These are phyloP conservation scores for Nyctereutes procyonoides DNA, from an alignment of 2,113 vertebrate species.

Conservation along the genomic window DNA sequence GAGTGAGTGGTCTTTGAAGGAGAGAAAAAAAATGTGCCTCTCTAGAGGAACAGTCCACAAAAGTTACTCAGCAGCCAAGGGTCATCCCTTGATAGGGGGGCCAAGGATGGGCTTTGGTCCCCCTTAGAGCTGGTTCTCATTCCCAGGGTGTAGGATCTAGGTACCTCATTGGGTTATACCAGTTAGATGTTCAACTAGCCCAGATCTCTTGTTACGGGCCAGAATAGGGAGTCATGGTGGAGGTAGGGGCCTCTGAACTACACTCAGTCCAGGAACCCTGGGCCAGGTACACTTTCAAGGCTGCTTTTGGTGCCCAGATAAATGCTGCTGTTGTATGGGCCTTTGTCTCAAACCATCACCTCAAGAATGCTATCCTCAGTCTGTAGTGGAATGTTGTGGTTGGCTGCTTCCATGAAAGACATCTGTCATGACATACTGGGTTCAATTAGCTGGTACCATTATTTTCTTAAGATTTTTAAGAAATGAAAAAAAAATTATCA, in stretches of 20 bases:
- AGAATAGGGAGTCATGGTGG: too few relatives aligned
- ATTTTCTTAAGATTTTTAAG: slow-evolving; percentile 14
- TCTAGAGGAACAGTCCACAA: neutral
- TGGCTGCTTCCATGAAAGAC: neutral
- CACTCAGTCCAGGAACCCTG: neutral
- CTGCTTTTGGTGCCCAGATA: neutral
- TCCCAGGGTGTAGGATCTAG: neutral
- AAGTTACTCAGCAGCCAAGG: too few relatives aligned
- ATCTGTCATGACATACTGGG: neutral
- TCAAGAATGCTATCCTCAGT: neutral
- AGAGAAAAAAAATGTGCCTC: neutral
- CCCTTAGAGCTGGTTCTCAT: slow-evolving; percentile 1
- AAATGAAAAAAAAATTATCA: slow-evolving; percentile 41
- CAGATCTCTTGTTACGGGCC: neutral
- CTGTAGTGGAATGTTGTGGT: neutral
- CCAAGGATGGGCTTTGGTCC: neutral
- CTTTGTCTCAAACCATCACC: neutral
- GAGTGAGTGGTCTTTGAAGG: neutral
- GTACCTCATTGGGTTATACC: neutral
- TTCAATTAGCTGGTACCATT: neutral
- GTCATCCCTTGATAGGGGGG: neutral
- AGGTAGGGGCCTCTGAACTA: neutral
- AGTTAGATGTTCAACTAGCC: neutral
- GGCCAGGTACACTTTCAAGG: neutral
- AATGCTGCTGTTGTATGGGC: neutral